Base-by-base conservation (phyloP, 2,113 vertebrate species). In the Vireo altiloquus region DNA sequence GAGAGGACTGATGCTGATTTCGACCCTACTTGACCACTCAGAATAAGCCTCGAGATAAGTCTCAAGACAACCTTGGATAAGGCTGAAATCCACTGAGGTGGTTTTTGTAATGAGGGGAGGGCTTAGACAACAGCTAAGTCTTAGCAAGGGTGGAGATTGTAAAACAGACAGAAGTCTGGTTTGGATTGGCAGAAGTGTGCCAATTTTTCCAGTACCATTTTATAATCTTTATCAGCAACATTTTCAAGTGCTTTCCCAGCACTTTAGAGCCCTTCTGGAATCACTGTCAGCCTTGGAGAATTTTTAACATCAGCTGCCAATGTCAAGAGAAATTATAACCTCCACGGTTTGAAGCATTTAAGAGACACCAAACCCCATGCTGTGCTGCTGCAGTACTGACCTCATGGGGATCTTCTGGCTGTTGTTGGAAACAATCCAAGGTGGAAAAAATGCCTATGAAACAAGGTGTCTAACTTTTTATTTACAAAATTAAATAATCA, bases 21-120 rank as follows among this genome's bases (percentile, higher is more conserved):
- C 0, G 0, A 74, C n/a, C 31, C 21, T 44, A 28, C 18, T 69
- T 27, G 53, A 16, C 25, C 0, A 5, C 37, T 64, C 42, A 50
- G 61, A 76, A 76, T 19, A 77, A 50, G 57, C 61, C 37, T 79
- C 2, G 2, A 2, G 5, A 11, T 39, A 47, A 37, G 56, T 71
- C 64, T 54, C 54, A 21, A 23, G 37, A 75, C 42, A 61, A 17
- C 30, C 15, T 49, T 40, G 30, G 15, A 61, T 16, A 33, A 82
- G n/a, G 49, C n/a, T 93, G 39, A 63, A 33, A 54, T n/a, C 27
- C 31, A 31, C 9, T 63, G 10, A 74, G 50, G 20, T 27, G 50
- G 1, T 5, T 70, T 87, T 27, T 69, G 31, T 54, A 46, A 39
- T 14, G 52, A 80, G 46, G 15, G 18, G 13, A 52, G 11, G 35